Evolutionary conservation across 1,140 invertebrate species (phyloP), one percentile per base, ranked within the genome.

Genomic region (Pseudomyrmex concolor): DNA sequence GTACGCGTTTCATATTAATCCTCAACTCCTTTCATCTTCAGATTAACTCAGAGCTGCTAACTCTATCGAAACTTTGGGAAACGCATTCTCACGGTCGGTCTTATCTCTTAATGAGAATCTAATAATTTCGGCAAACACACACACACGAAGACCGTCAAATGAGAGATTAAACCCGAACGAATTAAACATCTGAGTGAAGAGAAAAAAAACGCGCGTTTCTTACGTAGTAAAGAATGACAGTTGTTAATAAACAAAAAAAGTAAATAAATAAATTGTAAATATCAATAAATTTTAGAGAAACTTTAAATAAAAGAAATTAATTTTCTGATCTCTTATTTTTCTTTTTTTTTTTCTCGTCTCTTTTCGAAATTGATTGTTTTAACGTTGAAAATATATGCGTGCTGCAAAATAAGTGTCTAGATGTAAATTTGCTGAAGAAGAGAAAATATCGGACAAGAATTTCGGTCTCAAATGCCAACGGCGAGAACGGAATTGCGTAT

Each of bases 21-120:
- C 66, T 17, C n/a, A n/a, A 54, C 55, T 48, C 67, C 67, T 80
- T 80, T 80, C 76, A 60, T 71, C 55, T 25, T 8, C 54, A 4
- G 66, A 80, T 70, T 80, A 80, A 10, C 43, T 19, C 17, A 48
- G 2, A 48, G 59, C 34, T 7, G 48, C n/a, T 76, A 63, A 63
- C 66, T 57, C 19, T 19, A 25, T 70, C 19, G 19, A 17, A 48
- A 78, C 15, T 15, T 12, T n/a, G 5, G 34, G 15, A 8, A 67
- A 12, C 22, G 19, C 64, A 34, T 22, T 15, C n/a, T 7, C 17
- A 48, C 2, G 22, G 15, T 78, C 13, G 22, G 13, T 5, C 13
- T 13, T 43, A 51, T 78, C 22, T 22, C 25, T 80, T 80, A 71
- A 80, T 25, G 76, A 48, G 66, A 48, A 80, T 78, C 34, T n/a